Conservation (phyloP, 2,888 invertebrate genomes). For the Syritta pipiens region DNA sequence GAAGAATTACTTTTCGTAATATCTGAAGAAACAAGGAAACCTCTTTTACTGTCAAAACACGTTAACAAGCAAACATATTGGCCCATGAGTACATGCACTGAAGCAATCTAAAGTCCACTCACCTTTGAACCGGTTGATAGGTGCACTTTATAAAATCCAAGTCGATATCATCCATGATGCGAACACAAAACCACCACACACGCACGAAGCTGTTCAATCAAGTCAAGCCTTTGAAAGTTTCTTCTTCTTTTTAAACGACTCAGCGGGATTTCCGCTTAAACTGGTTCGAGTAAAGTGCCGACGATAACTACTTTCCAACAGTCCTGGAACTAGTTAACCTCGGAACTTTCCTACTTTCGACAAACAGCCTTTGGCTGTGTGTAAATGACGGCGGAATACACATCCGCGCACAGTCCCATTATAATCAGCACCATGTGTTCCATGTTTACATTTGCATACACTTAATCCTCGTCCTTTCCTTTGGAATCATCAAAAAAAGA, state of each 20-base stretch:
- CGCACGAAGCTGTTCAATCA: slow-evolving; percentile 24
- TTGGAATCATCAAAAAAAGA: neutral
- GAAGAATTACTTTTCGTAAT: too few species aligned
- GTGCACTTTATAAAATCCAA: slow-evolving; percentile 69
- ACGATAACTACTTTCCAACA: slow-evolving; percentile 35
- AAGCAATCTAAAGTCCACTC: neutral
- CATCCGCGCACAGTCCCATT: slow-evolving; percentile 40
- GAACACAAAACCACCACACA: neutral
- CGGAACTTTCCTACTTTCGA: slow-evolving; percentile 30
- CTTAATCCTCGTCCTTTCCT: slow-evolving; percentile 5
- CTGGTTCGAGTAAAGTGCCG: slow-evolving; percentile 46
- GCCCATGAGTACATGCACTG: too few species aligned
- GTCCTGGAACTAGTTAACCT: slow-evolving; percentile 39
- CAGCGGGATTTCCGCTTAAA: slow-evolving; percentile 32
- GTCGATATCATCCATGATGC: slow-evolving; percentile 59
- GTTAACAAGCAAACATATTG: too few species aligned
- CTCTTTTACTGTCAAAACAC: too few species aligned
- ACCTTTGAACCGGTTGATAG: slow-evolving; percentile 57
- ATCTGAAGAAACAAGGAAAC: too few species aligned
- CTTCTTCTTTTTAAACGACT: neutral
- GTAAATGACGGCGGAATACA: slow-evolving; percentile 37
- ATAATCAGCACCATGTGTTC: slow-evolving; percentile 48
- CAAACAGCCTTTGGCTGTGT: slow-evolving; percentile 19
- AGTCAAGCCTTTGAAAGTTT: slow-evolving; percentile 1
- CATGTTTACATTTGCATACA: slow-evolving; percentile 46